A percentile compares a stretch with the other conserved stretches of the same genome.
phyloP scores from a whole-genome alignment of 2,888 invertebrate genomes.

The Trachelus stipa region DNA sequence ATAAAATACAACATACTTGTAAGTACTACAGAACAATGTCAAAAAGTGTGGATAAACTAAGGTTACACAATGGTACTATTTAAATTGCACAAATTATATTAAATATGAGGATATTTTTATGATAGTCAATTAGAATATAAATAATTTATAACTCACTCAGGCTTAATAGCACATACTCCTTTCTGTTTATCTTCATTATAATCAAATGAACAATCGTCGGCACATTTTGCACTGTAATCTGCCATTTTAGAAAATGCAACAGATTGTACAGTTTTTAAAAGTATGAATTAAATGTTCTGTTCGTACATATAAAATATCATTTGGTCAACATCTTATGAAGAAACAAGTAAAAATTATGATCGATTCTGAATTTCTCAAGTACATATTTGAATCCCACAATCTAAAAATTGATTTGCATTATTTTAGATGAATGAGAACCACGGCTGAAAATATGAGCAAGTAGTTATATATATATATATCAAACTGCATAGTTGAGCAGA shows the following conservation, averaged over 20 bases:
- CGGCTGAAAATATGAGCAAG: not conserved
- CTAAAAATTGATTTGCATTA: not conserved
- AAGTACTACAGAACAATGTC: not conserved
- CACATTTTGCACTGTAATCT: constrained; percentile 38
- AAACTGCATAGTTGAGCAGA: not conserved
- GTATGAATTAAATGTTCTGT: not conserved
- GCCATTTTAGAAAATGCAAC: constrained; percentile 41
- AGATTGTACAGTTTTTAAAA: too few species aligned
- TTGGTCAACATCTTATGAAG: not conserved
- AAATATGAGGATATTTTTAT: not conserved
- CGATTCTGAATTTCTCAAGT: not conserved
- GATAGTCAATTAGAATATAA: not conserved
- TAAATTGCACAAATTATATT: not conserved
- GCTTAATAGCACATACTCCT: constrained; percentile 68
- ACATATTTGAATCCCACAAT: not conserved
- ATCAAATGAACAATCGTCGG: constrained; percentile 40
- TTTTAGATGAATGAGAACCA: not conserved
- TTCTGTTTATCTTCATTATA: constrained; percentile 52
- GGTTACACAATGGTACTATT: not conserved
- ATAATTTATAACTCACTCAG: constrained; percentile 62
- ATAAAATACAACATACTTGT: not conserved
- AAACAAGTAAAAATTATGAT: not conserved
- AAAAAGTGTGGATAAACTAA: not conserved
- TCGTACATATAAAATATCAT: not conserved
- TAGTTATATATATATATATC: not conserved